A percentile compares a stretch with the other conserved stretches of the same genome.
Evolutionary conservation across 2,113 vertebrate genomes (phyloP).

Genomic region (Charadrius vociferus): DNA sequence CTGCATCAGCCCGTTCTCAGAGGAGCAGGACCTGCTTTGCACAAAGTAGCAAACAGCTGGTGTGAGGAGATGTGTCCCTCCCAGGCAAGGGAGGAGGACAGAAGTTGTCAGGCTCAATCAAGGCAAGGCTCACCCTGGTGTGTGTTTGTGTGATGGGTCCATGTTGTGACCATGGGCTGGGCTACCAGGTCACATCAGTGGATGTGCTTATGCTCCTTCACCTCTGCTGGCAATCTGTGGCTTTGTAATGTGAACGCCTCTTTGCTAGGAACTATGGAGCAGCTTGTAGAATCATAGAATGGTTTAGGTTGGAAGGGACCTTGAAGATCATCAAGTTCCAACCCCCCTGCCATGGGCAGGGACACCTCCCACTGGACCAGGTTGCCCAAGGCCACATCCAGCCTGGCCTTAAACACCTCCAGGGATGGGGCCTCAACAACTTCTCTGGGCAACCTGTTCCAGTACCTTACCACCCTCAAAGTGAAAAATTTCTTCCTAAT

Average conservation of each 20-base stretch:
- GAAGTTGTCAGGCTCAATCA: not conserved
- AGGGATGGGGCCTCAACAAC: too few species aligned
- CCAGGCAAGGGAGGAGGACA: too few species aligned
- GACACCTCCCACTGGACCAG: too few species aligned
- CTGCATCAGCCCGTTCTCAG: accelerated
- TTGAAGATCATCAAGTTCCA: too few species aligned
- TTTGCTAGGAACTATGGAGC: accelerated
- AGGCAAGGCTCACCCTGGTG: not conserved
- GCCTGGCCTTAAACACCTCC: too few species aligned
- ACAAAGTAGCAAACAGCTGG: not conserved
- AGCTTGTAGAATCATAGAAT: not conserved
- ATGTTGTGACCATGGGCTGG: accelerated
- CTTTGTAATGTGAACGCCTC: not conserved
- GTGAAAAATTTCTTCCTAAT: too few species aligned
- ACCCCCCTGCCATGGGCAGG: too few species aligned
- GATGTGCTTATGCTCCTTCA: not conserved
- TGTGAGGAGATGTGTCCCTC: too few species aligned
- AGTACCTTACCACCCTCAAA: too few species aligned
- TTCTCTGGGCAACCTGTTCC: too few species aligned
- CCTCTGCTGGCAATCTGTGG: not conserved
- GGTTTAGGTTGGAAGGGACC: too few species aligned
- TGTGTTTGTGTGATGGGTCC: not conserved
- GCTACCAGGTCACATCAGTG: not conserved
- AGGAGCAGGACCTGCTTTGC: not conserved
- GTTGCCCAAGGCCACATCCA: too few species aligned